phyloP scores from a whole-genome alignment of 2,797 vertebrate genomes.

The Lophius americanus region DNA sequence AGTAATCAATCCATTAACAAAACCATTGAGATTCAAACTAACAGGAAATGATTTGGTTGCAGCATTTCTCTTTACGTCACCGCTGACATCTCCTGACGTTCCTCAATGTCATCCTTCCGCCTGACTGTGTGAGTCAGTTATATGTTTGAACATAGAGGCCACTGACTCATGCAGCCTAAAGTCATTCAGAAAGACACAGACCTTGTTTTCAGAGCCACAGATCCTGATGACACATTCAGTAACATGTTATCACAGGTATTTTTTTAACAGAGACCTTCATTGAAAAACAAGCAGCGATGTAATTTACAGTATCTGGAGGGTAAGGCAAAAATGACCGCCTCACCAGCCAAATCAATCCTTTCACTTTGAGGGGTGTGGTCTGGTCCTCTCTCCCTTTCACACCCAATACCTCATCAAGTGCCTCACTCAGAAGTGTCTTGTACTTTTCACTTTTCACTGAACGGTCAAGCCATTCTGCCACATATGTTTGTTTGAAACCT shows the following conservation, averaged over 20 bases:
- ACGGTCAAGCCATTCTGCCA: not conserved
- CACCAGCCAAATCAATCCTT: constrained; percentile 40
- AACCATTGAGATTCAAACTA: constrained; percentile 2
- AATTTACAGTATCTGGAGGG: constrained; percentile 60
- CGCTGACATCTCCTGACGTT: constrained; percentile 27
- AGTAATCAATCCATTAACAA: constrained; percentile 22
- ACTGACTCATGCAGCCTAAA: constrained; percentile 60
- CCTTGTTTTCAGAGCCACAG: constrained; percentile 24
- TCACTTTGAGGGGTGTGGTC: constrained; percentile 2
- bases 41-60: not conserved
- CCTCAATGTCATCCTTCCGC: constrained; percentile 27
- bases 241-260: constrained; percentile 54
- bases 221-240: constrained; percentile 56
- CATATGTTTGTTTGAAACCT: constrained; percentile 30
- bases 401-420: constrained; percentile 5
- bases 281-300: constrained; percentile 39
- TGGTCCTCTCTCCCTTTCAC: constrained; percentile 11
- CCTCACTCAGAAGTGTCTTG: constrained; percentile 6
- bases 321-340: constrained; percentile 40
- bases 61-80: constrained; percentile 22
- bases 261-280: constrained; percentile 40
- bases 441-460: too few species aligned
- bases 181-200: constrained; percentile 32
- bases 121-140: constrained; percentile 41
- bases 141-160: constrained; percentile 39